A percentile compares a stretch with the other conserved stretches of the same genome.
Conservation (phyloP, 2,888 invertebrate genomes). For the Tenthredo livida region DNA sequence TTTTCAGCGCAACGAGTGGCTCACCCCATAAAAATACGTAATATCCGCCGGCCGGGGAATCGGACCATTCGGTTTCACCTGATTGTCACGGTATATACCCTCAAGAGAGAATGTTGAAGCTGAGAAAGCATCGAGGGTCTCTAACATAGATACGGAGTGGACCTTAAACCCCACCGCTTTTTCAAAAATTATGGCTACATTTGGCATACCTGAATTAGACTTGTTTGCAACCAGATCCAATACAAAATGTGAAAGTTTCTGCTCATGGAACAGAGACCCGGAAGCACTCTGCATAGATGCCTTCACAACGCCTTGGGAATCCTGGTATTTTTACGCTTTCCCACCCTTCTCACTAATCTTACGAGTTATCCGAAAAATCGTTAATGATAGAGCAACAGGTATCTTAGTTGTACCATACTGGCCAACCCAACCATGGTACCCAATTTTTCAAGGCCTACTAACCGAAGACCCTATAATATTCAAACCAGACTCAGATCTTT, state of each 20-base stretch:
- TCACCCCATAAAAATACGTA: too few species aligned
- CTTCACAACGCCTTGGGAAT: slow-evolving; percentile 62
- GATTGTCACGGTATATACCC: slow-evolving; percentile 1
- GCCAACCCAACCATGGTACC: too few species aligned
- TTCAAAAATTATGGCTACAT: slow-evolving; percentile 18
- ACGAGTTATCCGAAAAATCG: slow-evolving; percentile 65
- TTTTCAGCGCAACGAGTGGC: too few species aligned
- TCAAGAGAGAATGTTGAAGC: slow-evolving; percentile 8
- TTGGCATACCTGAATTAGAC: slow-evolving; percentile 59
- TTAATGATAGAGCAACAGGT: too few species aligned
- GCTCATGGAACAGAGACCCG: slow-evolving; percentile 65
- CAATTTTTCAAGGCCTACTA: too few species aligned
- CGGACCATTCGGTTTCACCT: too few species aligned
- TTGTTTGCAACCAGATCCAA: slow-evolving; percentile 65
- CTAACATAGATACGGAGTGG: slow-evolving; percentile 59
- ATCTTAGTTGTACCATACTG: too few species aligned
- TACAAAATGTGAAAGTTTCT: slow-evolving; percentile 61
- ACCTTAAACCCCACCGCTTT: slow-evolving; percentile 44
- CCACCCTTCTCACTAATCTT: slow-evolving; percentile 66
- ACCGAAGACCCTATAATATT: too few species aligned
- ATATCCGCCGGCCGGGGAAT: too few species aligned
- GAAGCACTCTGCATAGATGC: slow-evolving; percentile 62
- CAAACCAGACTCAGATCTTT: too few species aligned
- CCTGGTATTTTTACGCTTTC: slow-evolving; percentile 64
- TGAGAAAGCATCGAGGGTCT: neutral